Percentiles rank a stretch among this genome's conserved stretches.
Conservation (phyloP, 2,113 vertebrate species). For the Rhodinocichla rosea region DNA sequence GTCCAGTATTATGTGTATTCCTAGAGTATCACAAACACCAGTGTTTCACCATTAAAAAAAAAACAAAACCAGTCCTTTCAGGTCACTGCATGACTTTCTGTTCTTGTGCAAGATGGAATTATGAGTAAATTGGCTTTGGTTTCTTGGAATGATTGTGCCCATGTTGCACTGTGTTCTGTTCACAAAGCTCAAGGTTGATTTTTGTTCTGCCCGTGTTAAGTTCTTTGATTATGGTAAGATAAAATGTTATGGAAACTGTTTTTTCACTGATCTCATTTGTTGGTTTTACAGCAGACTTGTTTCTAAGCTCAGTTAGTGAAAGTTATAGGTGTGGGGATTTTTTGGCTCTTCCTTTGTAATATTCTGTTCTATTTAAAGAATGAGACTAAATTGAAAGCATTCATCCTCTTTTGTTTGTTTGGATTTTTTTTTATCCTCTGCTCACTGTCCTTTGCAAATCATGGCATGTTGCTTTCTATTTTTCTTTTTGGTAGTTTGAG, state of each 20-base stretch:
- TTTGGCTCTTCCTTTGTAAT: not conserved
- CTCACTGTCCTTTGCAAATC: not conserved
- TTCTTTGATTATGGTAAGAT: not conserved
- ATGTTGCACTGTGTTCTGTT: not conserved
- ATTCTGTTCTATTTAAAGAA: not conserved
- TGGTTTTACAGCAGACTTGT: not conserved
- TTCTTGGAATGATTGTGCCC: constrained; percentile 12
- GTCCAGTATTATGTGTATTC: not conserved
- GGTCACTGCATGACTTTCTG: not conserved
- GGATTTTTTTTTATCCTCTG: not conserved
- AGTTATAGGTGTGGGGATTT: not conserved
- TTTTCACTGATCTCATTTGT: not conserved
- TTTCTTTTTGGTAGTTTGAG: not conserved
- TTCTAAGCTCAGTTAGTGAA: not conserved
- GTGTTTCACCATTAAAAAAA: not conserved
- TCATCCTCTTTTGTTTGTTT: not conserved
- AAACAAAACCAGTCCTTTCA: not conserved
- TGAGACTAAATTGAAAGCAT: not conserved
- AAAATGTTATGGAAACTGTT: not conserved
- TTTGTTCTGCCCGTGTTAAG: not conserved
- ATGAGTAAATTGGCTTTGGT: constrained; percentile 5
- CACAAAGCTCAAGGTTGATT: constrained; percentile 7
- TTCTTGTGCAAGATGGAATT: constrained; percentile 11
- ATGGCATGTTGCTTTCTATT: not conserved
- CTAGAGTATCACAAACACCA: not conserved